Percentiles rank a stretch among this genome's conserved stretches.
phyloP scores from a whole-genome alignment of 2,113 vertebrate species.

The Eolophus roseicapilla region DNA sequence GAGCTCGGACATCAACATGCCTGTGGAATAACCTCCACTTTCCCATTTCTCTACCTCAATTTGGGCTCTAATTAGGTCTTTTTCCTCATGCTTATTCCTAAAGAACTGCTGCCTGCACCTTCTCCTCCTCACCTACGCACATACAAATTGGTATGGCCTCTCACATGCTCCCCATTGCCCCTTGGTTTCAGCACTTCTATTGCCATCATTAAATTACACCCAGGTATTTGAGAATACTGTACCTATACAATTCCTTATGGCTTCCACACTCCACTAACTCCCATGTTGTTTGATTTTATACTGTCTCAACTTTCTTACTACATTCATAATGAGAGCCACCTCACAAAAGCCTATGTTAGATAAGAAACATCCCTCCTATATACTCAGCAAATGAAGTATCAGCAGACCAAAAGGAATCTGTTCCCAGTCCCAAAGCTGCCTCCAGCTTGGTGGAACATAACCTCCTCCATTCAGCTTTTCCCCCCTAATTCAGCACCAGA shows the following conservation, averaged over 20 bases:
- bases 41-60: fast-evolving
- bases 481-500: not conserved
- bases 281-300: not conserved
- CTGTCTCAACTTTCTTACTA: not conserved
- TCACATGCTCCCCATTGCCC: not conserved
- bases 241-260: not conserved
- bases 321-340: not conserved
- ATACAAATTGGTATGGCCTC: not conserved
- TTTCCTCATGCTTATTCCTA: not conserved
- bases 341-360: not conserved
- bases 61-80: not conserved
- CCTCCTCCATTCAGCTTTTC: not conserved
- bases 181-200: not conserved
- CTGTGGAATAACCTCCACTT: not conserved
- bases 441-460: not conserved
- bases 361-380: not conserved
- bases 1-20: too few species aligned
- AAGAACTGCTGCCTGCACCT: not conserved
- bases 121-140: not conserved
- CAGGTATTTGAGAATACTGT: not conserved
- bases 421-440: not conserved
- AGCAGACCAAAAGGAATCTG: not conserved
- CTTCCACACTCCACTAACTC: not conserved
- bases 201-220: not conserved
- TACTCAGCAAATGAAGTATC: not conserved